These are phyloP conservation scores for Acropora yongei DNA, from an alignment of 64 coral and sea anemone genomes.

Conservation along the genomic window DNA sequence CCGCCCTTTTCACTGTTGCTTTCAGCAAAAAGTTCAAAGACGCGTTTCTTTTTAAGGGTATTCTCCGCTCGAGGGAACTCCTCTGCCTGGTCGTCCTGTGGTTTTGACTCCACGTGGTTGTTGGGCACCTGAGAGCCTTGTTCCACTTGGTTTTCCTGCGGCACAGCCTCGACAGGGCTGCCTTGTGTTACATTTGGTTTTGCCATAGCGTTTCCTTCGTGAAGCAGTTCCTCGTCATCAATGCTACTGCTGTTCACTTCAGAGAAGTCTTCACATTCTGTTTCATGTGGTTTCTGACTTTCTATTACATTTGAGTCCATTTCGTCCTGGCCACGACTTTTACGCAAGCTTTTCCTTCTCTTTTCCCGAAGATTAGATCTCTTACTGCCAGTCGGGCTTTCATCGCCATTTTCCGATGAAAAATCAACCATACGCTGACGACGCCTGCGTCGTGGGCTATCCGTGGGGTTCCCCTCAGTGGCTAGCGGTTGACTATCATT, in stretches of 20 bases:
- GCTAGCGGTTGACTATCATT: conserved; percentile 6
- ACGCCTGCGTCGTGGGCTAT: background rate
- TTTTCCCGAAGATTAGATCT: background rate
- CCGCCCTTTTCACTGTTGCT: conserved; percentile 14
- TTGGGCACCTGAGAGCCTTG: background rate
- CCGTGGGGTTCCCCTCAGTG: background rate
- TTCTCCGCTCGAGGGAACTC: background rate
- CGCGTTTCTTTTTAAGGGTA: conserved; percentile 8
- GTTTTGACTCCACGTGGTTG: background rate
- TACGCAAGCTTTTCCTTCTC: too few relatives aligned
- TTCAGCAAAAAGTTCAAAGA: conserved; percentile 25
- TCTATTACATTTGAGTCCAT: background rate
- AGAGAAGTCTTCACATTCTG: background rate
- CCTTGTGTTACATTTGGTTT: background rate
- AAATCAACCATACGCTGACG: conserved; percentile 29
- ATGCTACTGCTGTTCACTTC: background rate
- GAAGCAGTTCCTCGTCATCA: background rate
- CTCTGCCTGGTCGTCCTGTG: background rate
- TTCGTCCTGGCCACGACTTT: conserved; percentile 18
- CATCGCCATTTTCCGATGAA: background rate
- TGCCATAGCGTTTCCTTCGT: background rate
- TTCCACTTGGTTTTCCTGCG: background rate
- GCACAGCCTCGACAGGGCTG: background rate
- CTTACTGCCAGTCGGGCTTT: background rate
- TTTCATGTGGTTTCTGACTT: background rate